Conservation (phyloP, 2,888 invertebrate species). For the Lacanobia oleracea region DNA sequence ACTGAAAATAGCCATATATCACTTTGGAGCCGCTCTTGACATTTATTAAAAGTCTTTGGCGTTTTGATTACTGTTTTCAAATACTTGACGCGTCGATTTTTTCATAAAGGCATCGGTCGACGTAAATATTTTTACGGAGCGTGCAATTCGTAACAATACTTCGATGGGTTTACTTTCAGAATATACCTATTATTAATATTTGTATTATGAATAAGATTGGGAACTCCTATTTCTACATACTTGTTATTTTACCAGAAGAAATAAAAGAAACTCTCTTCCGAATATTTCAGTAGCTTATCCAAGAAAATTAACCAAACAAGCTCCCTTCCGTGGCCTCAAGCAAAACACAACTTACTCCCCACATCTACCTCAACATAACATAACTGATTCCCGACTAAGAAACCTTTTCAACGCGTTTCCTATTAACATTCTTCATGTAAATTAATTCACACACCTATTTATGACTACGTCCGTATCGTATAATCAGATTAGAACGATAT, state of each 20-base stretch:
- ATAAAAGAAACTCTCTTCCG: neutral
- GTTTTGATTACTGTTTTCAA: constrained; percentile 76
- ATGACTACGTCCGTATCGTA: constrained; percentile 16
- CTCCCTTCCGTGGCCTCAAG: neutral
- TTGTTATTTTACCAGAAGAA: neutral
- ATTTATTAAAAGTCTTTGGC: constrained; percentile 82
- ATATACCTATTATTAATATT: neutral
- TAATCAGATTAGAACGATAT: constrained; percentile 54
- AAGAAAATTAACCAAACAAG: neutral
- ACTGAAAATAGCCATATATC: constrained; percentile 81
- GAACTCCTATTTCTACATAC: neutral
- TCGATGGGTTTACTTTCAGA: constrained; percentile 11
- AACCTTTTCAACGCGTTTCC: constrained; percentile 23
- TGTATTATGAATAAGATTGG: neutral
- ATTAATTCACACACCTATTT: constrained; percentile 44
- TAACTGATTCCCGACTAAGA: constrained; percentile 22
- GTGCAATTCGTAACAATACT: constrained; percentile 18
- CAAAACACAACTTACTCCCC: neutral
- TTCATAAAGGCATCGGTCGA: constrained; percentile 48
- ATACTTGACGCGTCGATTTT: constrained; percentile 63
- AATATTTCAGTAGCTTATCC: neutral
- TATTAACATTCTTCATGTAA: constrained; percentile 34
- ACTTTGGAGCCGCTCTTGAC: constrained; percentile 78
- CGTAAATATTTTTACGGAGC: constrained; percentile 48
- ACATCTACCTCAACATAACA: neutral